Conservation (phyloP, 2,888 invertebrate genomes). For the Euphydryas editha region DNA sequence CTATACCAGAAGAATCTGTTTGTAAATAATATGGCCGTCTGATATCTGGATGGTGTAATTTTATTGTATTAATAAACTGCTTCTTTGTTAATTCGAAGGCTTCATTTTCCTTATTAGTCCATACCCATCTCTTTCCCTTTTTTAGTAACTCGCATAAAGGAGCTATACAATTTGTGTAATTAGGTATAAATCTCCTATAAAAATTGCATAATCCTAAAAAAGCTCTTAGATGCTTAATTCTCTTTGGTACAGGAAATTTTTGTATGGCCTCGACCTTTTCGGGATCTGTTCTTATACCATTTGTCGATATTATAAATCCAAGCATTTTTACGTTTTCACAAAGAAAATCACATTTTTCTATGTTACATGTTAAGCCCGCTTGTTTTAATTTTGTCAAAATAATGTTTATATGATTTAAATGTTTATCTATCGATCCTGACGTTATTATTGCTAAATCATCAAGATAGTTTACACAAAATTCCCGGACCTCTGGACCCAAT, state of each 20-base stretch:
- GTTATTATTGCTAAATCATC: constrained; percentile 45
- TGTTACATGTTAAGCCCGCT: constrained; percentile 35
- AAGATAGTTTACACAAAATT: constrained; percentile 46
- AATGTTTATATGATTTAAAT: constrained; percentile 40
- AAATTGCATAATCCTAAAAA: constrained; percentile 47
- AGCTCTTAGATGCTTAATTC: constrained; percentile 41
- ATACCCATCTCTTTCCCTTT: constrained; percentile 38
- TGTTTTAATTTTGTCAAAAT: constrained; percentile 19
- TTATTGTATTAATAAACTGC: constrained; percentile 25
- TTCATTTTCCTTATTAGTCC: constrained; percentile 30
- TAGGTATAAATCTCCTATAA: constrained; percentile 43
- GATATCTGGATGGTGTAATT: background rate
- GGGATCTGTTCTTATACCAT: constrained; percentile 34
- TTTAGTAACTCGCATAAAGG: constrained; percentile 43
- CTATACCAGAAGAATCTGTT: constrained; percentile 1
- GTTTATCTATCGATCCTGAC: constrained; percentile 29
- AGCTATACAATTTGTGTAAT: constrained; percentile 19
- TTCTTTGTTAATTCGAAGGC: constrained; percentile 41
- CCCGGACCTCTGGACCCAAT: constrained; percentile 41
- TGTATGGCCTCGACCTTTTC: constrained; percentile 37
- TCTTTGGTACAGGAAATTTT: constrained; percentile 42
- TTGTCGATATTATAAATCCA: constrained; percentile 38
- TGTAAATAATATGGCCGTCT: background rate
- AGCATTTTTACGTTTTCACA: constrained; percentile 41
- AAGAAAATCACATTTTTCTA: constrained; percentile 34